phyloP scores from a whole-genome alignment of 2,888 invertebrate genomes.

The Ecdyonurus torrentis region DNA sequence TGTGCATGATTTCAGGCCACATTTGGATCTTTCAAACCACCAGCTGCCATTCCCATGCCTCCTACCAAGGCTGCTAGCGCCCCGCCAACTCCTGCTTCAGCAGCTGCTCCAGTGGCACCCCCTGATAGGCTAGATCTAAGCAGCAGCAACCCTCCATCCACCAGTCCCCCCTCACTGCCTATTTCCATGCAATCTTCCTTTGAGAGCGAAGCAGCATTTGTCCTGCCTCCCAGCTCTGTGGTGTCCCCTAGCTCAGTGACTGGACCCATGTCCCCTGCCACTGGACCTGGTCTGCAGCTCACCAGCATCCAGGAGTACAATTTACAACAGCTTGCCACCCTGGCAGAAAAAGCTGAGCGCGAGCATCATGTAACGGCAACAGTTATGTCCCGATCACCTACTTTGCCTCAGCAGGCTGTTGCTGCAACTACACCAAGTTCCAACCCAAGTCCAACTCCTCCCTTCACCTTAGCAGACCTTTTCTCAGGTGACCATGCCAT shows the following conservation, averaged over 20 bases:
- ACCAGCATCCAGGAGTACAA: slow-evolving; percentile 75
- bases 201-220: slow-evolving; percentile 43
- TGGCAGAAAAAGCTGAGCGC: slow-evolving; percentile 45
- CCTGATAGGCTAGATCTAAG: slow-evolving; percentile 40
- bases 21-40: slow-evolving; percentile 58
- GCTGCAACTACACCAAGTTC: slow-evolving; percentile 26
- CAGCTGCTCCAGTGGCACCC: slow-evolving; percentile 23
- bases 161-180: slow-evolving; percentile 40
- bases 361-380: slow-evolving; percentile 7
- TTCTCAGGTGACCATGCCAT: slow-evolving; percentile 63
- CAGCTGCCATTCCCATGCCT: slow-evolving; percentile 30
- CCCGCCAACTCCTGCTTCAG: slow-evolving; percentile 23
- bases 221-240: slow-evolving; percentile 22
- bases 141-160: slow-evolving; percentile 29
- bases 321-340: slow-evolving; percentile 63
- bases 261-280: slow-evolving; percentile 6
- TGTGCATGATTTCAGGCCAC: slow-evolving; percentile 32
- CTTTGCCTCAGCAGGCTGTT: slow-evolving; percentile 9
- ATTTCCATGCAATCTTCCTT: slow-evolving; percentile 59
- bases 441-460: slow-evolving; percentile 31
- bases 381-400: slow-evolving; percentile 9
- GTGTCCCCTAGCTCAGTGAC: slow-evolving; percentile 24
- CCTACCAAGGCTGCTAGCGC: slow-evolving; percentile 32
- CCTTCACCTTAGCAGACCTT: slow-evolving; percentile 58
- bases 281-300: slow-evolving; percentile 30